Base-by-base conservation (phyloP, 2,888 invertebrate species). In the Polydrusus pterygomalis region DNA sequence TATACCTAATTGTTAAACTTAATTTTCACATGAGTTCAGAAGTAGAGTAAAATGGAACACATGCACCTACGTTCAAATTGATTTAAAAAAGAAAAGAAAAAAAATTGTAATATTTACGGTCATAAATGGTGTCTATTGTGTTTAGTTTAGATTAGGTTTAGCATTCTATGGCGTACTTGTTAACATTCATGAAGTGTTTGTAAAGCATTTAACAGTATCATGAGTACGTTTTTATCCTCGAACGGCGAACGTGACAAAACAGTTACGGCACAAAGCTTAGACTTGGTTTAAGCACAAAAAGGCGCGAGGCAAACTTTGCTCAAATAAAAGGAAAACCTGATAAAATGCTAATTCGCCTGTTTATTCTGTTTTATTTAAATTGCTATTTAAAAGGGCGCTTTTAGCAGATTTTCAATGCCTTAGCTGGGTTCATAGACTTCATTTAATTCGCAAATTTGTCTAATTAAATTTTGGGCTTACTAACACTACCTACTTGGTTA, bases 171-270 rank as follows among this genome's bases (percentile, higher is more conserved):
- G 80, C 80, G 81, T 80, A 80, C 83, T 85, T 84, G 84, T 86
- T 85, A 85, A 85, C 85, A 86, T 85, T 85, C 86, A 85, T 83
- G 83, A 81, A 84, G 85, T 85, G 85, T 85, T 84, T 85, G 84
- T 84, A 81, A 84, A 84, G 82, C 85, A 83, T 84, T 85, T 86
- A 86, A 84, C 86, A 84, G 84, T 85, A 85, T 82, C 85, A 84
- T 82, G 84, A 84, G 83, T 84, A 83, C 83, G 84, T 86, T 86
- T 86, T 85, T 85, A 85, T 81, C 81, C 70, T 56, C 79, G 68
- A 79, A 80, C 71, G 77, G 79, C 69, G 76, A 79, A 83, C 82
- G 83, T 82, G 83, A 83, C 83, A 80, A 81, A 82, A 81, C 80
- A 78, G 80, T 79, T 80, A 67, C 63, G 70, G 38, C 13, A 7